Evolutionary conservation across 2,888 invertebrate species (phyloP), one percentile per base, ranked within the genome.

Genomic region (Trimorus sp.): DNA sequence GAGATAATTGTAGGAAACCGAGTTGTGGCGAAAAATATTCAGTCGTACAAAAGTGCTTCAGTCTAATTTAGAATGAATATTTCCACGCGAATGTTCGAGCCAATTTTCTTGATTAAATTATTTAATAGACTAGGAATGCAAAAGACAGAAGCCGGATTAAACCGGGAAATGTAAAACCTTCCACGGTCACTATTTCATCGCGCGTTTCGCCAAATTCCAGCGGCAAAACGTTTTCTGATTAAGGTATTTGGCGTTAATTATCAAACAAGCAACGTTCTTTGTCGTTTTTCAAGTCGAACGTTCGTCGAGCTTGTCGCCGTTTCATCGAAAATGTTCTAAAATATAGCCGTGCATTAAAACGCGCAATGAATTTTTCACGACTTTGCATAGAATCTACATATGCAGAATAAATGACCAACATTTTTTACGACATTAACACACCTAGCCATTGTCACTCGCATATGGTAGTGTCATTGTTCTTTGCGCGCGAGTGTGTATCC

Each of bases 381-480:
- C 79, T 74, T 74, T 63, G 73, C 74, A 74, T 69, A 73, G 74
- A 74, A 74, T 79, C 63, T 69, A 58, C 79, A 79, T 79, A 79
- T 74, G 63, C 45, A 51, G 26, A 79, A 79, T 79, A 74, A 79
- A 79, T 69, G 73, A 74, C 79, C 79, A 69, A 79, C 79, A 79
- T 79, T 79, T 79, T 79, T 79, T 79, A 79, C 79, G 73, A 79
- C 74, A 79, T 79, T 74, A 79, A 79, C 48, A 74, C 79, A 69
- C 79, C 74, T 38, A 71, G 56, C 62, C 68, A 79, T 79, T 79
- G 79, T 79, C 79, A 74, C 58, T 79, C 36, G 73, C 79, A 79
- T 63, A 79, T 79, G 79, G 54, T 79, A 79, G 74, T 49, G 36
- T 74, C 74, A 79, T 74, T 79, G 74, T 79, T 79, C 74, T 74